A percentile compares a stretch with the other conserved stretches of the same genome.
Conservation (phyloP, 2,113 vertebrate species). For the Alectura lathami region DNA sequence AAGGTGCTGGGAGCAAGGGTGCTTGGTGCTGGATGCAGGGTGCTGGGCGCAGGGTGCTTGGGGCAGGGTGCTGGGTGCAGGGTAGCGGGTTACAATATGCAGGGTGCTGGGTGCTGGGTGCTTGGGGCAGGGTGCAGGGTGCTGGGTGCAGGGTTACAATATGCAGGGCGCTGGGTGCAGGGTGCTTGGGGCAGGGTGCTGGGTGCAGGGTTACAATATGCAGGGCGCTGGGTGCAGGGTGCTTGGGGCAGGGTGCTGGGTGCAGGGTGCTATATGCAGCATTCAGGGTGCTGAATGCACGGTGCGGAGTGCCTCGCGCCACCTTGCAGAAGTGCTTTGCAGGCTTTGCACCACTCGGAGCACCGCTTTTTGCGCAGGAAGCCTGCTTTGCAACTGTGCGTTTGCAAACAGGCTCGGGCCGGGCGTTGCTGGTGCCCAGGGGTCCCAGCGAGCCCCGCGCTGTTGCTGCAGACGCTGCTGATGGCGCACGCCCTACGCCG, state of each 20-base stretch:
- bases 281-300: too few relatives aligned
- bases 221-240: too few relatives aligned
- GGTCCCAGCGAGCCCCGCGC: background rate
- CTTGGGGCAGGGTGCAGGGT: background rate
- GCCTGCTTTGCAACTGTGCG: background rate
- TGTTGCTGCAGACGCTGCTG: conserved; percentile 81
- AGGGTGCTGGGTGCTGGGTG: too few relatives aligned
- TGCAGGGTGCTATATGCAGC: too few relatives aligned
- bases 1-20: too few relatives aligned
- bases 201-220: background rate
- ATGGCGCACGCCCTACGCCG: conserved; percentile 92
- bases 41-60: too few relatives aligned
- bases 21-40: background rate
- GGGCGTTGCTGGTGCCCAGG: too few relatives aligned
- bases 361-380: background rate
- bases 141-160: too few relatives aligned
- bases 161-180: background rate
- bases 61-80: background rate
- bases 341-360: background rate
- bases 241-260: background rate
- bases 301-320: background rate
- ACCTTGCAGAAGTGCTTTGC: background rate
- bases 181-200: background rate
- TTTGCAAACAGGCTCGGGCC: background rate
- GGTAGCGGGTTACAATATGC: too few relatives aligned